A percentile compares a stretch with the other conserved stretches of the same genome.
phyloP scores from a whole-genome alignment of 1,140 invertebrate species.

The Drosophila subobscura region DNA sequence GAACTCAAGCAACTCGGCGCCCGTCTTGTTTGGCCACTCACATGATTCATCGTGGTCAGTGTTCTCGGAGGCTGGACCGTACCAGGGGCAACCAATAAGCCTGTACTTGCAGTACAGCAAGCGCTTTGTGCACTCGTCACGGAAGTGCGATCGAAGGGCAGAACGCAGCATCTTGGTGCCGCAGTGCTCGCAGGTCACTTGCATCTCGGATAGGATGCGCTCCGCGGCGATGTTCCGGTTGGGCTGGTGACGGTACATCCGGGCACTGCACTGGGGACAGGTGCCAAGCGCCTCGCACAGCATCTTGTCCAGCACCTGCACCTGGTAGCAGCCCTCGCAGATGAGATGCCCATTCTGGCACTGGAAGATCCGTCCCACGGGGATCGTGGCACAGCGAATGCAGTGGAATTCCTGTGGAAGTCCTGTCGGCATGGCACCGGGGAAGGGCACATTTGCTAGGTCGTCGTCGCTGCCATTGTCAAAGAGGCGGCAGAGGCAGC shows the following conservation, averaged over 20 bases:
- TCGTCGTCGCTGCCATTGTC: constrained; percentile 20
- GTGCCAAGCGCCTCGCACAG: constrained; percentile 21
- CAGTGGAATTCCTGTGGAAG: constrained; percentile 6
- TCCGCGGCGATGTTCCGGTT: constrained; percentile 9
- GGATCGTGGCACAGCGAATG: constrained; percentile 5
- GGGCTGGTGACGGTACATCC: constrained; percentile 26
- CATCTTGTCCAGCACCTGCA: constrained; percentile 40
- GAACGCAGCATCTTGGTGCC: neutral
- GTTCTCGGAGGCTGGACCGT: neutral
- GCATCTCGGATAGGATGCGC: neutral
- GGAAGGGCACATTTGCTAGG: constrained; percentile 16
- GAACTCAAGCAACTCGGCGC: constrained; percentile 4
- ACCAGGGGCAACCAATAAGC: constrained; percentile 44
- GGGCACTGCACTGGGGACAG: constrained; percentile 25
- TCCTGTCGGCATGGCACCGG: neutral
- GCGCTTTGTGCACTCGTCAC: neutral
- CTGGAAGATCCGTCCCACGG: constrained; percentile 10
- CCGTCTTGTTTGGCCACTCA: constrained; percentile 14
- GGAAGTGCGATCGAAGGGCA: neutral
- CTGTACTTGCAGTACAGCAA: constrained; percentile 27
- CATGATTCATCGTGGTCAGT: constrained; percentile 6
- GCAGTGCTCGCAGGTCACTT: constrained; percentile 16
- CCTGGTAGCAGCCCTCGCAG: constrained; percentile 49
- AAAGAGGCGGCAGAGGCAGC: too few relatives aligned
- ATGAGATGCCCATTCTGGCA: constrained; percentile 29